These are phyloP conservation scores for Dasyurus viverrinus DNA, from an alignment of 2,113 vertebrate genomes.

Conservation along the genomic window DNA sequence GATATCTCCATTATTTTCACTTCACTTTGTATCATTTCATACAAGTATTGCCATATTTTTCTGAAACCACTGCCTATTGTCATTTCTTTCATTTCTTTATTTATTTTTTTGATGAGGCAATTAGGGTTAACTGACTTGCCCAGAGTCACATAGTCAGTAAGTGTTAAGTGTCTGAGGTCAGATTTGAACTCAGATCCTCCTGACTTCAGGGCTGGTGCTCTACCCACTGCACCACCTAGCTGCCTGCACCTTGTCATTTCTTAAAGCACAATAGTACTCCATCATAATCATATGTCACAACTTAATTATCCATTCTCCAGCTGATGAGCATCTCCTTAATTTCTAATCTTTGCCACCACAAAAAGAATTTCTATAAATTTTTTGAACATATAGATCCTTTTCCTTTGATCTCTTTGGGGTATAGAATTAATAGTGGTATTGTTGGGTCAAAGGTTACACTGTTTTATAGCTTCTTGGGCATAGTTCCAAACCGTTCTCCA, in stretches of 20 bases:
- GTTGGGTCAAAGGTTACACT: not conserved
- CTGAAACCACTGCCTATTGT: not conserved
- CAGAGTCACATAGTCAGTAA: no score
- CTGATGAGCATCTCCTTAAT: not conserved
- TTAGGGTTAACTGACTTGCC: no score
- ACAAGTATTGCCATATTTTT: not conserved
- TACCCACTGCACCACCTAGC: no score
- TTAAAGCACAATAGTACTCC: not conserved
- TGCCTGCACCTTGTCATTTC: not conserved
- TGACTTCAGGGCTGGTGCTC: no score
- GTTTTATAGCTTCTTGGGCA: not conserved
- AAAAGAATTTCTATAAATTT: not conserved
- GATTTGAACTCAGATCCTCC: no score
- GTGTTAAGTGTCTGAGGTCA: no score
- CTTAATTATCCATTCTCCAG: not conserved
- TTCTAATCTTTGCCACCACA: not conserved
- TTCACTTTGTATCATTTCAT: not conserved
- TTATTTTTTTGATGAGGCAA: no score
- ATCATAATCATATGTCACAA: not conserved
- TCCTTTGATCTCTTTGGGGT: not conserved
- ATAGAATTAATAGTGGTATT: not conserved
- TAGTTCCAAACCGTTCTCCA: not conserved
- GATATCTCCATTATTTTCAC: not conserved
- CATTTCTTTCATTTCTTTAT: not conserved
- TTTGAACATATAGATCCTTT: not conserved